phyloP scores from a whole-genome alignment of 2,888 invertebrate species.

The Antheraea yamamai region DNA sequence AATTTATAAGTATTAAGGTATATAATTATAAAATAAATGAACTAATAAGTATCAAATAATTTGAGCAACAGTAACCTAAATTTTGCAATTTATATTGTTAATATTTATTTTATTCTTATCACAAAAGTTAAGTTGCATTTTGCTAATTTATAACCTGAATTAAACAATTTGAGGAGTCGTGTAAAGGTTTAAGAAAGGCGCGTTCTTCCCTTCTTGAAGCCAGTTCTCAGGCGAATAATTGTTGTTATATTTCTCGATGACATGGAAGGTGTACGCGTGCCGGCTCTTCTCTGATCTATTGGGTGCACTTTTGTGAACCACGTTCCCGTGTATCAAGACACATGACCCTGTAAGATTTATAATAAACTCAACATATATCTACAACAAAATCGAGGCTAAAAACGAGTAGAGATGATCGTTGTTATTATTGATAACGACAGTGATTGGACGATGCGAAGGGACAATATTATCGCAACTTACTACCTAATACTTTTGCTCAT shows the following conservation, averaged over 20 bases:
- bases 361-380: background rate
- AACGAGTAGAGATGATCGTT: background rate
- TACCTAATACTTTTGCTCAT: too few species aligned
- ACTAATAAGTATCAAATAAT: background rate
- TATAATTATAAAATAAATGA: background rate
- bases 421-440: too few species aligned
- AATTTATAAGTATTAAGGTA: background rate
- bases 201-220: constrained; percentile 88
- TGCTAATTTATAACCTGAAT: constrained; percentile 71
- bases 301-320: constrained; percentile 94
- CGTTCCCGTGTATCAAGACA: constrained; percentile 94
- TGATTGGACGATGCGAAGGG: too few species aligned
- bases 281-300: constrained; percentile 93
- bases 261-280: constrained; percentile 97
- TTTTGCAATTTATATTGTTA: background rate
- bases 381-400: background rate
- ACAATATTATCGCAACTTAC: too few species aligned
- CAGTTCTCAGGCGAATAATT: constrained; percentile 92
- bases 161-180: constrained; percentile 70
- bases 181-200: constrained; percentile 88
- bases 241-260: constrained; percentile 89
- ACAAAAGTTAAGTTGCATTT: background rate
- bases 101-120: background rate
- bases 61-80: constrained; percentile 1
- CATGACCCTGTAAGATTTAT: constrained; percentile 86